A percentile compares a stretch with the other conserved stretches of the same genome.
Evolutionary conservation across 2,113 vertebrate genomes (phyloP).

Genomic region (Willisornis vidua): DNA sequence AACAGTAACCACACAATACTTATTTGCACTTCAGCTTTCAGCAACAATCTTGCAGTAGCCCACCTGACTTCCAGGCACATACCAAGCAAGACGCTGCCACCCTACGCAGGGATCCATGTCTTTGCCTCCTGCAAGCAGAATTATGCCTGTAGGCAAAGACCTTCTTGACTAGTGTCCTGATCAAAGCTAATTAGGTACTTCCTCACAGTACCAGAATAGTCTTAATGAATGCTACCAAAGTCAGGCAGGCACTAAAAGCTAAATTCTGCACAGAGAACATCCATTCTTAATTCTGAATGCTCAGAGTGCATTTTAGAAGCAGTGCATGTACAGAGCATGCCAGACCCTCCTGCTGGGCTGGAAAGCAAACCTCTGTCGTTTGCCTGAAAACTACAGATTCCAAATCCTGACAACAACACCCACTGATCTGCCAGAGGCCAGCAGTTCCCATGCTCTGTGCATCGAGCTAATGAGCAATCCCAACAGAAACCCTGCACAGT

Average conservation of each 20-base stretch:
- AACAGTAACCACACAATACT: background rate
- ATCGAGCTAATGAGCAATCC: background rate
- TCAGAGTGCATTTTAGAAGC: background rate
- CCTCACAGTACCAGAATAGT: background rate
- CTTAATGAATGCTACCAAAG: background rate
- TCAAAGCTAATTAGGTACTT: background rate
- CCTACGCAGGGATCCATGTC: fast-evolving
- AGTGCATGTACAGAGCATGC: background rate
- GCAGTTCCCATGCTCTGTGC: background rate
- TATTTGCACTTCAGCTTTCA: background rate
- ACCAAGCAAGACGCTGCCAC: background rate
- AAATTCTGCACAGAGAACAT: background rate
- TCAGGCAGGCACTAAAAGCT: background rate
- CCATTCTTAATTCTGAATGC: background rate
- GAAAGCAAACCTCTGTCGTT: background rate
- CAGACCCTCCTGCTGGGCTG: background rate
- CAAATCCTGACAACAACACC: background rate
- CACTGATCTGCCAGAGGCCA: background rate
- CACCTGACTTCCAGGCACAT: background rate
- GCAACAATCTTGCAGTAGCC: background rate
- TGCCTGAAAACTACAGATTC: background rate
- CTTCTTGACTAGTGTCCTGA: background rate
- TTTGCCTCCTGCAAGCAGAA: background rate
- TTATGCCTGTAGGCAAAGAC: background rate
- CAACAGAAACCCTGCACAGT: background rate